phyloP scores from a whole-genome alignment of 2,888 invertebrate species.

The Pantelozetes paolii region DNA sequence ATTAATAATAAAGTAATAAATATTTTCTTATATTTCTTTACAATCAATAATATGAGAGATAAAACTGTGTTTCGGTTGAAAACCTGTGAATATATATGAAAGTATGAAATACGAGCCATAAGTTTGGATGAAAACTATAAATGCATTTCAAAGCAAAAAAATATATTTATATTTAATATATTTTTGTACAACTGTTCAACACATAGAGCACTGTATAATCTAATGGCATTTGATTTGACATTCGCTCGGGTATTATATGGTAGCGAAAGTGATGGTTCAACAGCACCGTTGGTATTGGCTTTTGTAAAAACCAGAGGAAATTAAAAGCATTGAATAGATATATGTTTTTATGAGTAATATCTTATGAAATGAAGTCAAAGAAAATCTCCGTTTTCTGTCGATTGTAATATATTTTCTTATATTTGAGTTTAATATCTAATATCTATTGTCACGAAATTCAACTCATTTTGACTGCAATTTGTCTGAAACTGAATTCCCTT shows the following conservation, averaged over 20 bases:
- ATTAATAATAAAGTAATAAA: no score
- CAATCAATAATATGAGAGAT: no score
- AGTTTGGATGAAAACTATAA: conserved; percentile 2
- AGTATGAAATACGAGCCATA: background rate
- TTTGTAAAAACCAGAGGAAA: background rate
- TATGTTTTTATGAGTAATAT: background rate
- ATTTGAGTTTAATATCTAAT: no score
- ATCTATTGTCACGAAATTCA: background rate
- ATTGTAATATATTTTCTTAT: no score
- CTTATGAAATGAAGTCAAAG: background rate
- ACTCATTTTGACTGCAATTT: background rate
- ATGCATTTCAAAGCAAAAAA: no score
- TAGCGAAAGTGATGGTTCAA: conserved; percentile 6
- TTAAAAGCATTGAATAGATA: background rate
- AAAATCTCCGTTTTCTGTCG: conserved; percentile 16
- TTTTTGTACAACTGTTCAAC: background rate
- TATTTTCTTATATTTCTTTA: no score
- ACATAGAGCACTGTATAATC: no score
- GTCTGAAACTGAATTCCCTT: background rate
- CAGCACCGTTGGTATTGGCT: background rate
- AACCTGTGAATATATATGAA: background rate
- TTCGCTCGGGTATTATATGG: background rate
- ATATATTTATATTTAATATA: background rate
- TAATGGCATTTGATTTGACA: background rate
- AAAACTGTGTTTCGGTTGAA: background rate